Conservation (phyloP, 2,888 invertebrate genomes). For the Autographa pulchrina region DNA sequence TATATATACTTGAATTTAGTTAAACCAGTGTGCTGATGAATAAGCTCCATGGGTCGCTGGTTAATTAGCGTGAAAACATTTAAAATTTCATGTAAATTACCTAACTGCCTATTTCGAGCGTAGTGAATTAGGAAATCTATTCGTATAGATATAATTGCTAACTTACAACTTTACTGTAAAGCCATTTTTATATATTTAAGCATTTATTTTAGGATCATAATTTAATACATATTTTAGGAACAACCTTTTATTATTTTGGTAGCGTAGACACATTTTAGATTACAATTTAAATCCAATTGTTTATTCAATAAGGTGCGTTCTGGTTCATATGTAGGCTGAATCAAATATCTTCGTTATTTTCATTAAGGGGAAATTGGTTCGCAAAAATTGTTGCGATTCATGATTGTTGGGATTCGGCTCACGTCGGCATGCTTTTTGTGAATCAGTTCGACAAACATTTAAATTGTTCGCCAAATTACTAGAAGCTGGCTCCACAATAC, state of each 20-base stretch:
- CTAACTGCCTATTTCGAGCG: no score
- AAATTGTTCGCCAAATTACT: slow-evolving; percentile 67
- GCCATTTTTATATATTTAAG: no score
- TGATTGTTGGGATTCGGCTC: slow-evolving; percentile 58
- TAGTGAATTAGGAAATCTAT: no score
- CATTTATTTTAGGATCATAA: no score
- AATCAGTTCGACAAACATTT: slow-evolving; percentile 69
- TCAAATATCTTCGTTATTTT: slow-evolving; percentile 45
- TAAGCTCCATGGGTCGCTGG: no score
- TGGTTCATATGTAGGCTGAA: slow-evolving; percentile 27
- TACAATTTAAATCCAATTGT: slow-evolving; percentile 24
- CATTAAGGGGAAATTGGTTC: slow-evolving; percentile 52
- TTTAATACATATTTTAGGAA: neutral
- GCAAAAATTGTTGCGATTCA: slow-evolving; percentile 51
- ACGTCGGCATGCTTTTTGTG: slow-evolving; percentile 66
- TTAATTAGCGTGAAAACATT: no score
- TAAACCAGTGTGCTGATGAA: no score
- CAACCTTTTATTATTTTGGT: slow-evolving; percentile 15
- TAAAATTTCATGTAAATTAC: no score
- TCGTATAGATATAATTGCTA: no score
- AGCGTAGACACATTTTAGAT: slow-evolving; percentile 26
- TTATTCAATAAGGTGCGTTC: slow-evolving; percentile 33
- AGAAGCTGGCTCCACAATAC: slow-evolving; percentile 44
- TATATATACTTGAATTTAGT: no score
- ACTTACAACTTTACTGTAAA: no score